Conservation (phyloP, 2,797 vertebrate genomes). For the Gadopsis marmoratus region DNA sequence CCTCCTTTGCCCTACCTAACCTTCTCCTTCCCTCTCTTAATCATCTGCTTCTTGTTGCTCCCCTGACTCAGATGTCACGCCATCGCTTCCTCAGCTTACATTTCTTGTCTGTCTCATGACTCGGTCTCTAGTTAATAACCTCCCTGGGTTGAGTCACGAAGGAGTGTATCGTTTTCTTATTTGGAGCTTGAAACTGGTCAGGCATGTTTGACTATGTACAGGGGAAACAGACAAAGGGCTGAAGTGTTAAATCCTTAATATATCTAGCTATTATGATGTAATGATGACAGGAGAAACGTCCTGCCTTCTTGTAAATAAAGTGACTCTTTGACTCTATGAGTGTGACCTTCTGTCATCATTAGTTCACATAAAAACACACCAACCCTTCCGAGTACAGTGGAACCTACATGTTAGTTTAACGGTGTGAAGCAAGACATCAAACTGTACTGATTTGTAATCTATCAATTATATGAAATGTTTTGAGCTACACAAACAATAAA, state of each 20-base stretch:
- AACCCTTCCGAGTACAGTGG: not conserved
- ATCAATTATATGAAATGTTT: not conserved
- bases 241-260: no score
- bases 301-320: not conserved
- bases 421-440: not conserved
- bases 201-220: not conserved
- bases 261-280: not conserved
- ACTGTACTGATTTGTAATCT: not conserved
- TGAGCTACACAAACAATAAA: not conserved
- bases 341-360: not conserved
- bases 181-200: conserved; percentile 19
- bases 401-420: not conserved
- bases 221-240: not conserved
- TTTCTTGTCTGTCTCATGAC: not conserved
- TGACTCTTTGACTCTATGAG: not conserved
- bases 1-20: not conserved
- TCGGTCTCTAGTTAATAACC: not conserved
- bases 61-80: not conserved
- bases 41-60: not conserved
- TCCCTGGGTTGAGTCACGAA: not conserved
- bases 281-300: no score
- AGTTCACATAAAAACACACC: not conserved
- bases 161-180: not conserved
- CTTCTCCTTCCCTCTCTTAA: not conserved
- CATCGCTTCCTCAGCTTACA: not conserved